Evolutionary conservation across 2,888 invertebrate genomes (phyloP), one percentile per base, ranked within the genome.

Genomic region (Callyntrura sp.): DNA sequence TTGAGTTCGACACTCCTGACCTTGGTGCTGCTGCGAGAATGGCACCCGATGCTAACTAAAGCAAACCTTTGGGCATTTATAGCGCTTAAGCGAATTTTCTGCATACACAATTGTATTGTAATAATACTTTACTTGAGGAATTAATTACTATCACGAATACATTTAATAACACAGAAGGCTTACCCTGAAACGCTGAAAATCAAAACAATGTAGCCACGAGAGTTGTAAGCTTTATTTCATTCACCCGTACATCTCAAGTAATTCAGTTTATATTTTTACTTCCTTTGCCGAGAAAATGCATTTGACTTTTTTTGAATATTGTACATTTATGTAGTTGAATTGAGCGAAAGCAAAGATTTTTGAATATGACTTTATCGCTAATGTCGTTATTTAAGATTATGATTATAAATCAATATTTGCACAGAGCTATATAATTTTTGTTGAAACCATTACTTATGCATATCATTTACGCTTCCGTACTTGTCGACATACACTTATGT

Each of bases 1-100:
- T 93, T 4, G 85, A 88, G 3, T 93, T 90, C 65, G 91, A 93
- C 55, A 92, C 91, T 25, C 91, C 92, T 5, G 93, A 93, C 35
- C 90, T 93, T 48, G 93, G 93, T 20, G 92, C 84, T 35, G 91
- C 87, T 28, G 93, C 91, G 0, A 82, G 90, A 55, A 92, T 92
- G 91, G 91, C 92, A 0, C 90, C 85, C 1, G 88, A 90, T 12
- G 48, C 76, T 4, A 88, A 83, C 43, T 78, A 48, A 65, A 45
- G 5, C 20, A 45, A 11, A n/a, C n/a, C n/a, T n/a, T n/a, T n/a
- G n/a, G n/a, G n/a, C n/a, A n/a, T n/a, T n/a, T n/a, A n/a, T n/a
- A n/a, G n/a, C n/a, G n/a, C n/a, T n/a, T n/a, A n/a, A n/a, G n/a
- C n/a, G n/a, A n/a, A n/a, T n/a, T n/a, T n/a, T n/a, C n/a, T n/a